A percentile compares a stretch with the other conserved stretches of the same genome.
These are phyloP conservation scores for Cassiopea xamachana DNA, from an alignment of 30 jellyfish, hydroid and myxozoan genomes.

Conservation along the genomic window DNA sequence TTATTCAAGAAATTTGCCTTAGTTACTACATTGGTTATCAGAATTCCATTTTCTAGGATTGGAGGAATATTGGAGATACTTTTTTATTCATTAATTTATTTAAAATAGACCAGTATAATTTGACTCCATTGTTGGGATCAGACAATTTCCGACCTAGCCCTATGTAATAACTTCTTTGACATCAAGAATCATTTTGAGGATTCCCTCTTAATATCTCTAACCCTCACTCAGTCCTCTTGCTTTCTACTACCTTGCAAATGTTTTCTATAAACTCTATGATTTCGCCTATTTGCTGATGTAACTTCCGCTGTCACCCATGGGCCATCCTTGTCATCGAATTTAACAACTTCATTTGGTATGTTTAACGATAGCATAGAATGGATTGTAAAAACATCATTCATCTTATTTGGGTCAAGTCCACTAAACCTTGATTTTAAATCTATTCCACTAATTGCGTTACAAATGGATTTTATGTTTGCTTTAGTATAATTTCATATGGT, in stretches of 20 bases:
- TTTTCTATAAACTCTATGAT: not conserved
- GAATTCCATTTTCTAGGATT: slow-evolving; percentile 21
- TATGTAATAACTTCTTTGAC: not conserved
- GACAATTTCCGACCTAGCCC: not conserved
- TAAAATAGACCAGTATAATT: not conserved
- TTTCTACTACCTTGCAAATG: not conserved
- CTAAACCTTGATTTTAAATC: not conserved
- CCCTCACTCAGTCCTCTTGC: not conserved
- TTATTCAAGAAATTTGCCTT: slow-evolving; percentile 34
- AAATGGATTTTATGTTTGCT: not conserved
- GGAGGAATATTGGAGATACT: slow-evolving; percentile 8
- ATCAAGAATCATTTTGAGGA: not conserved
- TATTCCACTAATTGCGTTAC: not conserved
- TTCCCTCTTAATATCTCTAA: not conserved
- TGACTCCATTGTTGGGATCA: not conserved
- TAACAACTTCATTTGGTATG: slow-evolving; percentile 40
- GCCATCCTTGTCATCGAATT: slow-evolving; percentile 18
- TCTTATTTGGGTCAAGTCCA: not conserved
- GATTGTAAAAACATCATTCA: not conserved
- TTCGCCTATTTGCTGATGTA: slow-evolving; percentile 20
- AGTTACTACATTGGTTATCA: slow-evolving; percentile 10
- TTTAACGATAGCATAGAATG: not conserved
- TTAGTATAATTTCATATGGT: not conserved
- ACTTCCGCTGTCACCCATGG: slow-evolving; percentile 39
- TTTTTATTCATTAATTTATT: slow-evolving; percentile 5